These are phyloP conservation scores for Callionymus lyra DNA, from an alignment of 2,113 vertebrate genomes.

Conservation along the genomic window DNA sequence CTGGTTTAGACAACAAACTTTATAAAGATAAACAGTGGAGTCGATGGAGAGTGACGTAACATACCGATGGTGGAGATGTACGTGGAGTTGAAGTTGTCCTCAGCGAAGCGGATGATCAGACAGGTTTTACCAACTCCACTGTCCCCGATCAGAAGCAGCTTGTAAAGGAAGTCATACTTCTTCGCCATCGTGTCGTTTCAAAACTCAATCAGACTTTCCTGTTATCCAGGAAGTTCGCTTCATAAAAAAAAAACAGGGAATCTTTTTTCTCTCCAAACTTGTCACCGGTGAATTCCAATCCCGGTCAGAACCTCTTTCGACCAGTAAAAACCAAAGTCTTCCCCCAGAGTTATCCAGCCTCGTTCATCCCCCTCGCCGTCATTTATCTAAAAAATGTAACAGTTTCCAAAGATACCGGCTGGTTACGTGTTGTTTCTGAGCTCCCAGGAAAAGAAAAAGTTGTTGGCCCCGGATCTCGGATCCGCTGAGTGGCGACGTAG, in stretches of 20 bases:
- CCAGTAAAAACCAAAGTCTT: slow-evolving; percentile 29
- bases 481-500: slow-evolving; percentile 22
- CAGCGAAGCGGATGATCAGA: slow-evolving; percentile 87
- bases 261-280: slow-evolving; percentile 20
- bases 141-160: slow-evolving; percentile 86
- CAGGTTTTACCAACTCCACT: slow-evolving; percentile 93
- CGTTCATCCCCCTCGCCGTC: neutral
- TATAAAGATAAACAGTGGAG: neutral
- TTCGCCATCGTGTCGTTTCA: slow-evolving; percentile 70
- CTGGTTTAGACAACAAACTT: too few relatives aligned
- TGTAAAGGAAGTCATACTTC: slow-evolving; percentile 90
- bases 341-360: neutral
- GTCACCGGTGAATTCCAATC: slow-evolving; percentile 58
- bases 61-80: slow-evolving; percentile 94
- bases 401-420: slow-evolving; percentile 19
- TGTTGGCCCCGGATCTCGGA: slow-evolving; percentile 36
- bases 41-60: slow-evolving; percentile 24
- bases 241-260: neutral
- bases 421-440: slow-evolving; percentile 34
- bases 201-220: too few relatives aligned
- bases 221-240: too few relatives aligned
- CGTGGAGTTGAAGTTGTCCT: slow-evolving; percentile 89
- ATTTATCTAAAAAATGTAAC: neutral
- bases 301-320: slow-evolving; percentile 27
- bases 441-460: slow-evolving; percentile 20